Evolutionary conservation across 2,113 vertebrate genomes (phyloP), one percentile per base, ranked within the genome.

Genomic region (Podarcis cretensis): DNA sequence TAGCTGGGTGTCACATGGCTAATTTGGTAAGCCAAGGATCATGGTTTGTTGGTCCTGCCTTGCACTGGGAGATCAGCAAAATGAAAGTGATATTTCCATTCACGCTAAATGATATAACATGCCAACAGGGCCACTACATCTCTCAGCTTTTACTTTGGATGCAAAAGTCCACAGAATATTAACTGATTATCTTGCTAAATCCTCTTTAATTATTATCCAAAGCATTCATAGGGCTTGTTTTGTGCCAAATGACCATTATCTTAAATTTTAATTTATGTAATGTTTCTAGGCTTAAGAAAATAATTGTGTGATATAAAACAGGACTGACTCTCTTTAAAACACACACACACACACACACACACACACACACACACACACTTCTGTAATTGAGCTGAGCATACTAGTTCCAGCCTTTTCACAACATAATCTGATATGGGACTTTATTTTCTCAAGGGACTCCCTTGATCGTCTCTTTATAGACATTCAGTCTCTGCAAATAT

Each of bases 401-500:
- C 86, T 92, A 84, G 88, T 92, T 95, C 93, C 65, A 92, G 48
- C 89, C 86, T 84, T 96, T 96, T 94, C 91, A 93, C 85, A 95
- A 89, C 92, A 94, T 95, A 95, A 96, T 96, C 93, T 96, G 94
- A 94, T 94, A 92, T 74, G 92, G 92, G 94, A 96, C 85, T 96
- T 95, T 89, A 91, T 94, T 96, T 95, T 93, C 94, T 96, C 95
- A 94, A 93, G 94, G 94, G 96, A 94, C 87, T 92, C 93, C 84
- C 92, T 94, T 95, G 89, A 96, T 96, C 94, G 96, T 89, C 92
- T 96, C 93, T 95, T 96, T 96, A 94, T 88, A 96, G 93, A 95
- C 93, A 95, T 95, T 94, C 90, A 93, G 91, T 92, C 95, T 96
- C 93, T 94, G 93, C 95, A 97, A 96, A 96, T 96, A 97, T 93